Evolutionary conservation across 37 sponge, comb jelly and placozoan genomes (phyloP).

Genomic region (Halisarca cf. caerulea): DNA sequence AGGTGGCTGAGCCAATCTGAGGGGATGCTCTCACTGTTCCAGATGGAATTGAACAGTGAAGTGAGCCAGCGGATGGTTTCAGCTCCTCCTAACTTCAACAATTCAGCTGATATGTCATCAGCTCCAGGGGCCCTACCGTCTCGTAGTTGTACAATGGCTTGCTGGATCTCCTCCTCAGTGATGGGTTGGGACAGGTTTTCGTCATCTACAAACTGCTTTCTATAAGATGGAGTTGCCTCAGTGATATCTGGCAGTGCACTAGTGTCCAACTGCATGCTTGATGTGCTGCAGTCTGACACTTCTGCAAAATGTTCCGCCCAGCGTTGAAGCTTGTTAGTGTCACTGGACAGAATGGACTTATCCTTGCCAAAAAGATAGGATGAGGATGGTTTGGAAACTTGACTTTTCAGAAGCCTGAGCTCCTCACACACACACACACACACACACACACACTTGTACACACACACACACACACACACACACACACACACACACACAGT

Average conservation of each 20-base stretch:
- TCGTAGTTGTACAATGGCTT: neutral
- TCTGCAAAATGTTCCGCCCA: constrained; percentile 19
- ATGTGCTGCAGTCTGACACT: neutral
- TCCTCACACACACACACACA: no score
- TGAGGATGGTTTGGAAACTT: neutral
- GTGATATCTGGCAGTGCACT: constrained; percentile 1
- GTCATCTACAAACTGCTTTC: neutral
- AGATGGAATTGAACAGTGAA: neutral
- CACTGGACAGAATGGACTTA: constrained; percentile 5
- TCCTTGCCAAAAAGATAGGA: constrained; percentile 2
- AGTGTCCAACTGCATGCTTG: neutral
- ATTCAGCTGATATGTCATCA: neutral
- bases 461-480: no score
- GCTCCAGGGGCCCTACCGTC: constrained; percentile 7
- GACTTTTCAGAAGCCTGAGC: constrained; percentile 7
- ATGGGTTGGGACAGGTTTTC: neutral
- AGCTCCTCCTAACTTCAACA: constrained; percentile 13
- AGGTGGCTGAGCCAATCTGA: neutral
- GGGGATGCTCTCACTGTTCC: constrained; percentile 5
- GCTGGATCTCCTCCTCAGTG: constrained; percentile 7
- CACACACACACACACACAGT: no score
- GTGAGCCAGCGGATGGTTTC: neutral
- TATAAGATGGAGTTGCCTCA: neutral
- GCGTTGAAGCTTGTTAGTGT: constrained; percentile 13
- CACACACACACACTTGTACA: no score